These are phyloP conservation scores for Ichneumon xanthorius DNA, from an alignment of 2,888 invertebrate genomes.

Conservation along the genomic window DNA sequence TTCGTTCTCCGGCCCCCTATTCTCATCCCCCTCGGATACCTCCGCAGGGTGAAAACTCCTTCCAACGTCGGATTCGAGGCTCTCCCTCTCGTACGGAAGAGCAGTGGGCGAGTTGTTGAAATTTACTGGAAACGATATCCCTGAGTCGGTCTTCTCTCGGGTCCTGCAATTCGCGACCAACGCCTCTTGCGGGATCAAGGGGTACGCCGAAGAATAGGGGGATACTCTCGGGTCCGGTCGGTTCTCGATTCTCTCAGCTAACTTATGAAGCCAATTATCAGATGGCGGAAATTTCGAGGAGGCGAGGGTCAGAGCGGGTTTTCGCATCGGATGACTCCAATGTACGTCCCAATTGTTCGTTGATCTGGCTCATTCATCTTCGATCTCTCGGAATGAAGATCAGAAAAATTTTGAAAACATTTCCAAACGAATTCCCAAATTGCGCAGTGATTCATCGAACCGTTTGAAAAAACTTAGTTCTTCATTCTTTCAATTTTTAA, in stretches of 20 bases:
- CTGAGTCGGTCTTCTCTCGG: slow-evolving; percentile 22
- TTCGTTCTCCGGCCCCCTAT: slow-evolving; percentile 46
- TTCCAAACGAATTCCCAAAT: too few species aligned
- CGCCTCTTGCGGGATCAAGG: slow-evolving; percentile 19
- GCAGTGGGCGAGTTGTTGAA: slow-evolving; percentile 68
- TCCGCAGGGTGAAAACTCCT: background rate
- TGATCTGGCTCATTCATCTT: background rate
- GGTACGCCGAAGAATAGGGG: slow-evolving; percentile 40
- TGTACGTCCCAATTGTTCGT: background rate
- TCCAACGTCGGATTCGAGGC: slow-evolving; percentile 19
- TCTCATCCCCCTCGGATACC: background rate
- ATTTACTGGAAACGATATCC: slow-evolving; percentile 77
- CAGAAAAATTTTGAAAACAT: background rate
- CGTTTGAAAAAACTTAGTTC: too few species aligned
- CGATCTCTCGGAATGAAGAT: background rate
- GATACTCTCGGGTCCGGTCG: slow-evolving; percentile 33
- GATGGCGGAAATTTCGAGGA: slow-evolving; percentile 27
- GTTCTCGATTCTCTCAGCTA: slow-evolving; percentile 55
- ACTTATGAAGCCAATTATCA: slow-evolving; percentile 66
- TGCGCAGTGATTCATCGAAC: background rate
- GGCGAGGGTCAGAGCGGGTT: slow-evolving; percentile 11
- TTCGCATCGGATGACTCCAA: background rate
- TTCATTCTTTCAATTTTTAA: background rate
- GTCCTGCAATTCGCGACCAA: slow-evolving; percentile 48
- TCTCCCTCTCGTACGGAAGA: slow-evolving; percentile 3